Evolutionary conservation across 2,888 invertebrate genomes (phyloP).

Genomic region (Vesta saturnalis): DNA sequence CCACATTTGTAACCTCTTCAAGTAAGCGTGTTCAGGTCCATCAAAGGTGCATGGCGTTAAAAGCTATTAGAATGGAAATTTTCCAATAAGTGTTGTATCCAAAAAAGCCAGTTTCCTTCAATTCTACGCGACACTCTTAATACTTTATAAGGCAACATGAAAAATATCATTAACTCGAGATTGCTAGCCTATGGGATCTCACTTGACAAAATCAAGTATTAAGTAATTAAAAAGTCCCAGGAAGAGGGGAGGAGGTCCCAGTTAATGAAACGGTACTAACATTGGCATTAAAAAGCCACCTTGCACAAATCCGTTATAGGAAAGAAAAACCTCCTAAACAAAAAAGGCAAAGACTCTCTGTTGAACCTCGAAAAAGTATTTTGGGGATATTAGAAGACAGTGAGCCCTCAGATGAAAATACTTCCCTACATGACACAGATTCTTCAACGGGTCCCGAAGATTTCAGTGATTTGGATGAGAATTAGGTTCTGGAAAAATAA

Average conservation of each 20-base stretch:
- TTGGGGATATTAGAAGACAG: background rate
- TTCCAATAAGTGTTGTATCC: background rate
- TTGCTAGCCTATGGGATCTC: too few species aligned
- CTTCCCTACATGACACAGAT: background rate
- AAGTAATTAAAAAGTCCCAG: background rate
- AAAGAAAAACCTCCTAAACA: background rate
- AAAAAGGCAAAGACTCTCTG: background rate
- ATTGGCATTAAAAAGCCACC: background rate
- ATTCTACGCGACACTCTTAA: background rate
- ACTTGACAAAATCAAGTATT: background rate
- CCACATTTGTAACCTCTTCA: background rate
- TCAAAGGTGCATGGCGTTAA: conserved; percentile 1
- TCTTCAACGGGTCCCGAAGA: background rate
- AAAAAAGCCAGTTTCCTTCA: background rate
- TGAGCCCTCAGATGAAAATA: background rate
- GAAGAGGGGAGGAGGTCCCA: background rate
- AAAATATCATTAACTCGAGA: background rate
- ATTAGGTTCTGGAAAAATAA: background rate
- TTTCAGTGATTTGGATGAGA: background rate
- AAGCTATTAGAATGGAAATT: background rate
- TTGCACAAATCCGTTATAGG: background rate
- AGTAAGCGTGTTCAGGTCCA: background rate
- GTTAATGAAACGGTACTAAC: background rate
- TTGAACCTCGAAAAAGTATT: background rate
- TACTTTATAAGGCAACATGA: background rate